Conservation (phyloP, 2,113 vertebrate genomes). For the Tragelaphus scriptus region DNA sequence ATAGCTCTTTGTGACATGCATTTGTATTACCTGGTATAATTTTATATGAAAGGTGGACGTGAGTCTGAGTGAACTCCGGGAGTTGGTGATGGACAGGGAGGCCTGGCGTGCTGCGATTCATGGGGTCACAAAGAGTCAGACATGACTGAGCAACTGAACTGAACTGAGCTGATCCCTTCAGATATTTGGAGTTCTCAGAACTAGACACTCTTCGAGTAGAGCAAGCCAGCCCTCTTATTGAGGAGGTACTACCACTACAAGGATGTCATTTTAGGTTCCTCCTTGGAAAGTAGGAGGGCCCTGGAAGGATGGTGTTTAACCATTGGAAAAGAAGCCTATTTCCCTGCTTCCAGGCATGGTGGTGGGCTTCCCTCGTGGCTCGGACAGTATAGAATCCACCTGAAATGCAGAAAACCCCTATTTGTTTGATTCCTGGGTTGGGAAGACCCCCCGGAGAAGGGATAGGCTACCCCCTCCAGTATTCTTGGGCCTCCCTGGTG, state of each 20-base stretch:
- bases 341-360: background rate
- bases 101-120: too few species aligned
- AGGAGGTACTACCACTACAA: background rate
- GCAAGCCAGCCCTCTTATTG: background rate
- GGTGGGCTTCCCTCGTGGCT: background rate
- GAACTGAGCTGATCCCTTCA: background rate
- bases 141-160: too few species aligned
- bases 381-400: background rate
- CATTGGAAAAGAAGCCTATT: background rate
- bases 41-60: background rate
- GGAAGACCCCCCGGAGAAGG: background rate
- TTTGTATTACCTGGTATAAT: background rate
- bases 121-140: fast-evolving
- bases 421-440: background rate
- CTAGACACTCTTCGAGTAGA: background rate
- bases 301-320: background rate
- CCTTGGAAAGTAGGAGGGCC: background rate
- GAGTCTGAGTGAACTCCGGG: too few species aligned
- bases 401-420: background rate
- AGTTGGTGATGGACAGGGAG: too few species aligned
- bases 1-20: background rate
- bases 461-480: background rate
- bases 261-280: background rate
- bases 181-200: background rate
- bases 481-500: background rate